phyloP scores from a whole-genome alignment of 2,888 invertebrate genomes.

The Agrilus cyanescens region DNA sequence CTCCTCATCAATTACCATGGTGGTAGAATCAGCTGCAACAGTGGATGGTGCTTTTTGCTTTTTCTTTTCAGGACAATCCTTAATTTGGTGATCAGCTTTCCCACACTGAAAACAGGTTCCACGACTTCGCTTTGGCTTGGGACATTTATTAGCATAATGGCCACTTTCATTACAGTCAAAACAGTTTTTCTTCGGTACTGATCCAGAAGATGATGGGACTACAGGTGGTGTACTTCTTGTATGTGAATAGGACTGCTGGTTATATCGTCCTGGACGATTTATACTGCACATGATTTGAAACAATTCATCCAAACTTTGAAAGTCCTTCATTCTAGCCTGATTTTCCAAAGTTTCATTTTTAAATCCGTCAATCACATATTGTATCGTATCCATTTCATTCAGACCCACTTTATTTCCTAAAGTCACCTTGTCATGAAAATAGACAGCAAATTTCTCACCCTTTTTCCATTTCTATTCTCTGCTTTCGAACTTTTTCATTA shows the following conservation, averaged over 20 bases:
- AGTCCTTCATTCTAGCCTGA: neutral
- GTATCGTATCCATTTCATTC: neutral
- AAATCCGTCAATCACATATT: slow-evolving; percentile 2
- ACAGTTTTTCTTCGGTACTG: neutral
- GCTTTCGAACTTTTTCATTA: slow-evolving; percentile 1
- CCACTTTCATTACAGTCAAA: neutral
- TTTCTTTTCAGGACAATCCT: neutral
- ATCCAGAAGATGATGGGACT: too few species aligned
- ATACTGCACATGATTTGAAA: neutral
- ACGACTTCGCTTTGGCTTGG: neutral
- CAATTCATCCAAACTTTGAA: neutral
- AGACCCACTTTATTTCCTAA: slow-evolving; percentile 1
- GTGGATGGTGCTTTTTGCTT: too few species aligned
- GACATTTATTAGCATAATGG: neutral
- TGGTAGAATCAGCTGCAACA: too few species aligned
- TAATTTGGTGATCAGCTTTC: neutral
- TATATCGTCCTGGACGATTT: too few species aligned
- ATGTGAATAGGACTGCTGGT: too few species aligned
- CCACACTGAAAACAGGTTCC: slow-evolving; percentile 1
- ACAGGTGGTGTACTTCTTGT: too few species aligned
- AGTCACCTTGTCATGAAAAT: slow-evolving; percentile 1
- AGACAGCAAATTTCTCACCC: neutral
- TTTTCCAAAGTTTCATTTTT: neutral
- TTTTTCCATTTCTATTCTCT: neutral
- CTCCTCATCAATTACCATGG: too few species aligned